Percentiles rank a stretch among this genome's conserved stretches.
phyloP scores from a whole-genome alignment of 2,113 vertebrate genomes.

The Danio rerio region DNA sequence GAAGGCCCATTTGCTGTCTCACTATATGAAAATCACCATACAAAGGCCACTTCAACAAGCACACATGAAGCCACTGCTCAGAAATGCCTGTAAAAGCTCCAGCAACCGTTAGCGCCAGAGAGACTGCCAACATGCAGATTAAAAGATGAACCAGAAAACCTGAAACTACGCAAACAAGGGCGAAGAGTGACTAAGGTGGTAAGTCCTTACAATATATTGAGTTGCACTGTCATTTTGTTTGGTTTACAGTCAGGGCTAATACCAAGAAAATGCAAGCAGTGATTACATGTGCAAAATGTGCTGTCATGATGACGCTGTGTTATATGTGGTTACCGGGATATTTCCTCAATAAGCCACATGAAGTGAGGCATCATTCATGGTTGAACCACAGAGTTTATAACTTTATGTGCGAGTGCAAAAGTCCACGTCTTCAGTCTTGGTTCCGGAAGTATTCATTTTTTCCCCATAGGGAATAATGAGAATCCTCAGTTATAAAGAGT shows the following conservation, averaged over 20 bases:
- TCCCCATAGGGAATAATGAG: neutral
- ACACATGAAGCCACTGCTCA: neutral
- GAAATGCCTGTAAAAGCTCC: neutral
- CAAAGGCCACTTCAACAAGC: neutral
- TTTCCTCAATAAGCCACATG: neutral
- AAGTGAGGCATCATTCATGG: constrained; percentile 7
- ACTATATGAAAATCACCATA: neutral
- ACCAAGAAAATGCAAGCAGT: neutral
- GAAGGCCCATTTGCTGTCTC: neutral
- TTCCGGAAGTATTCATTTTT: neutral
- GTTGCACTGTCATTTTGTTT: neutral
- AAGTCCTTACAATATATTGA: neutral
- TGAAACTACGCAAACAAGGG: neutral
- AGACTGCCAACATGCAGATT: neutral
- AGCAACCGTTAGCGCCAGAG: neutral
- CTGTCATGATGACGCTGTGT: neutral
- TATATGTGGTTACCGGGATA: neutral
- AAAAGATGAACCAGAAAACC: neutral
- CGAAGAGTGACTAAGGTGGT: neutral
- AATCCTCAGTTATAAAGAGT: neutral
- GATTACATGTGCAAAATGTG: neutral
- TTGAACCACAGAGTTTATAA: neutral
- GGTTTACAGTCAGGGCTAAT: neutral
- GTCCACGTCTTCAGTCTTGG: neutral
- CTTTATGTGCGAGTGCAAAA: neutral